Evolutionary conservation across 2,797 vertebrate species (phyloP).

Genomic region (Hoplostethus atlanticus): DNA sequence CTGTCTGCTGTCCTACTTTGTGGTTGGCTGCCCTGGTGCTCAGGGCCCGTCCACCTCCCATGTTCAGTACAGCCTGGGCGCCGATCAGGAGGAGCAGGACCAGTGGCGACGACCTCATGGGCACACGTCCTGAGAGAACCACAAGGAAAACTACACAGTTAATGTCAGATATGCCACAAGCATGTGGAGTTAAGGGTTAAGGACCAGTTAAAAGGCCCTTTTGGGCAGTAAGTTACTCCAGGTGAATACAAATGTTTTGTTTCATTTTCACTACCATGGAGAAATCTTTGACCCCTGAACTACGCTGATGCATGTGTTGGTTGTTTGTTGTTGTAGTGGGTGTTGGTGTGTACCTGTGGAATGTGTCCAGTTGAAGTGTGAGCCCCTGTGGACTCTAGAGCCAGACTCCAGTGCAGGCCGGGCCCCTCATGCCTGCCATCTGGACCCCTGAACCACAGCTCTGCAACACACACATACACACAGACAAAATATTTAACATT

Average conservation of each 20-base stretch:
- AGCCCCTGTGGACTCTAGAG: constrained; percentile 86
- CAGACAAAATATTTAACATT: constrained; percentile 10
- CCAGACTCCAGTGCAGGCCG: constrained; percentile 83
- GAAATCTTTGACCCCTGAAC: neutral
- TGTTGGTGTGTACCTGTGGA: constrained; percentile 82
- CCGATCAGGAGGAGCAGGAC: constrained; percentile 96
- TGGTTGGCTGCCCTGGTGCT: constrained; percentile 76
- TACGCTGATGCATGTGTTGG: neutral
- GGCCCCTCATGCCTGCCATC: constrained; percentile 86
- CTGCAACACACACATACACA: constrained; percentile 68
- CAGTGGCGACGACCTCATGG: constrained; percentile 98
- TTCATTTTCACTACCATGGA: too few relatives aligned
- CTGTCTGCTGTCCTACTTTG: constrained; percentile 76
- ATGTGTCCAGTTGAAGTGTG: constrained; percentile 87
- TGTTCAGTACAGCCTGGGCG: constrained; percentile 93
- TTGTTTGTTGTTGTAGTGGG: constrained; percentile 15
- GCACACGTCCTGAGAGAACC: constrained; percentile 85
- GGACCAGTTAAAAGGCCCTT: neutral
- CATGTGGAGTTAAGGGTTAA: too few relatives aligned
- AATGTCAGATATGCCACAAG: too few relatives aligned
- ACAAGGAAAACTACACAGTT: neutral
- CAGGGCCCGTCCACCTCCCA: constrained; percentile 89
- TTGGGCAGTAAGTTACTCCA: neutral
- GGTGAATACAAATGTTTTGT: neutral
- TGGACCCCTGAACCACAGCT: constrained; percentile 81